Evolutionary conservation across 2,888 invertebrate genomes (phyloP), one percentile per base, ranked within the genome.

Genomic region (Clanis bilineata): DNA sequence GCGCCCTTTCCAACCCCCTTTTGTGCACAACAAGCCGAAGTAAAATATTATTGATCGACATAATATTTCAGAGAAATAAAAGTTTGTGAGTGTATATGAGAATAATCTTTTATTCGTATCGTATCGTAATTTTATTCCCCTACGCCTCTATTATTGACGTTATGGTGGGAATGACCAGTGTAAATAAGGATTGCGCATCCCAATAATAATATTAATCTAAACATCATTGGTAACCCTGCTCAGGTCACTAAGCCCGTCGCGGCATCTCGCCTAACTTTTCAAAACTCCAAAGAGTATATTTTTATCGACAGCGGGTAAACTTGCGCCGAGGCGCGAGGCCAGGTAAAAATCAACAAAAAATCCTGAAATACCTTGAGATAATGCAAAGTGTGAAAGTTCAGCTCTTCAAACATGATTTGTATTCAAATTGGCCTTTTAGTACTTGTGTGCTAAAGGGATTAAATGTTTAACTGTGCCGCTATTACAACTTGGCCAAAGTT

Each of bases 331-430:
- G 43, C 25, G 25, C 12, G 21, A 28, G 12, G 43, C 25, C 39
- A 57, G 57, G 57, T 57, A 28, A 57, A 57, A 57, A 57, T 57
- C 57, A 57, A 57, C 39, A 56, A 57, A 57, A 57, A 51, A 51
- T 51, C 4, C 51, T 32, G 25, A 43, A 43, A 57, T 28, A 41
- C 41, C 21, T 41, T 57, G 25, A 57, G 57, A 57, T 57, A 57
- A 57, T 43, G 57, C 57, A 57, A 57, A 57, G 25, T 43, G 57
- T 43, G 28, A 57, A 57, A 57, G 18, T 57, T 57, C 25, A 32
- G 18, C 51, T 51, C 18, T 51, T 51, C 51, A 51, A 51, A 32
- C 51, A 51, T 51, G 51, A 51, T 51, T 51, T 51, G 51, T 51
- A 51, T 51, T 51, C 28, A 51, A 51, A 51, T 51, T 51, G 32